Percentiles rank a stretch among this genome's conserved stretches.
phyloP scores from a whole-genome alignment of 2,797 vertebrate genomes.

The Botia kubotai region DNA sequence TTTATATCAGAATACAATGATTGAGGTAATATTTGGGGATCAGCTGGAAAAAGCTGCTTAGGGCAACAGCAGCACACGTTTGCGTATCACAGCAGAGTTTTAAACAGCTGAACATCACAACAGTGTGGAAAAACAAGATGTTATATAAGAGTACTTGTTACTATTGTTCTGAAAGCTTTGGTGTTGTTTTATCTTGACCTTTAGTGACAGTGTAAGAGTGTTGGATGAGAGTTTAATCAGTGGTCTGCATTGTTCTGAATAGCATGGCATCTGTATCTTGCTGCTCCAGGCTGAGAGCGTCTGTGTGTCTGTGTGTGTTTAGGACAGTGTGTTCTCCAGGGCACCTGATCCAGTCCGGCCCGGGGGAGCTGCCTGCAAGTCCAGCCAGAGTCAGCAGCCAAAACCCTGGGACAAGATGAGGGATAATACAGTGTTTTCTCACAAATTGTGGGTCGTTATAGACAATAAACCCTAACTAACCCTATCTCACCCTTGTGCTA shows the following conservation, averaged over 20 bases:
- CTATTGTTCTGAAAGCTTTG: background rate
- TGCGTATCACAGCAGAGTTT: background rate
- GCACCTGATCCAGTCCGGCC: slow-evolving; percentile 66
- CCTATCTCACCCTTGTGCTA: slow-evolving; percentile 67
- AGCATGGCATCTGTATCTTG: slow-evolving; percentile 52
- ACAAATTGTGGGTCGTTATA: slow-evolving; percentile 51
- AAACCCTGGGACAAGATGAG: slow-evolving; percentile 68
- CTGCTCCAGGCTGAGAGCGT: slow-evolving; percentile 64
- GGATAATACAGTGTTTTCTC: slow-evolving; percentile 73
- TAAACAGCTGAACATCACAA: background rate
- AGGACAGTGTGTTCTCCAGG: slow-evolving; percentile 69
- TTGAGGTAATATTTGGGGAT: background rate
- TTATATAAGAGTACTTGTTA: too few species aligned
- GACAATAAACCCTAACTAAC: slow-evolving; percentile 49
- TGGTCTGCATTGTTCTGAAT: slow-evolving; percentile 63
- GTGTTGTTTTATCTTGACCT: slow-evolving; percentile 52
- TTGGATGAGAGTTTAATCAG: slow-evolving; percentile 64
- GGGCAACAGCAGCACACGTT: background rate
- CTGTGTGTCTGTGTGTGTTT: slow-evolving; percentile 53
- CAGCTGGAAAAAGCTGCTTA: background rate
- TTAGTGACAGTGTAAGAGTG: slow-evolving; percentile 64
- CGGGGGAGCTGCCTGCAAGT: slow-evolving; percentile 68
- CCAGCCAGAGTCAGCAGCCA: slow-evolving; percentile 68
- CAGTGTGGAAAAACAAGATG: background rate
- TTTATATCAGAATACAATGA: background rate